These are phyloP conservation scores for Melanerpes aurifrons DNA, from an alignment of 2,113 vertebrate genomes.

Conservation along the genomic window DNA sequence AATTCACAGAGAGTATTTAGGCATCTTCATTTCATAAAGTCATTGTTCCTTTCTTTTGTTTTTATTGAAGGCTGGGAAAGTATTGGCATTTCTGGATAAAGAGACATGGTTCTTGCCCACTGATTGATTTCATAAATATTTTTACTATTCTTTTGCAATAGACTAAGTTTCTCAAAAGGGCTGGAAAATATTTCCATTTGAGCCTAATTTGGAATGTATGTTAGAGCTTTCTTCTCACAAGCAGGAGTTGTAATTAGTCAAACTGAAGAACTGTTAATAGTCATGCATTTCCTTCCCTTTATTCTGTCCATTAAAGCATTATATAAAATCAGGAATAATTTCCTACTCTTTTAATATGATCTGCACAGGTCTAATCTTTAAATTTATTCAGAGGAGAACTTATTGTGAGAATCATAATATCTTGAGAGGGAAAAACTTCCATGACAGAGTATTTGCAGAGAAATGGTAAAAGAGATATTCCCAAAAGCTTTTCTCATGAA, in stretches of 20 bases:
- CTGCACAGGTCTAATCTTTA: background rate
- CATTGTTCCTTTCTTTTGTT: background rate
- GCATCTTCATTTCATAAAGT: background rate
- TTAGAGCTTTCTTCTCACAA: background rate
- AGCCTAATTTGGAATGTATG: background rate
- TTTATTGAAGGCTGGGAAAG: background rate
- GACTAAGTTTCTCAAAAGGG: background rate
- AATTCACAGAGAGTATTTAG: background rate
- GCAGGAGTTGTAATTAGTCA: background rate
- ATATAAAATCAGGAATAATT: background rate
- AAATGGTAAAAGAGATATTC: background rate
- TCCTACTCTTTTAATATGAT: background rate
- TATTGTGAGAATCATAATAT: background rate
- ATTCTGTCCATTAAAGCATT: background rate
- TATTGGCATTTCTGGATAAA: background rate
- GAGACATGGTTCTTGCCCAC: background rate
- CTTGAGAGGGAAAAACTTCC: background rate
- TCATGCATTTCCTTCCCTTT: background rate
- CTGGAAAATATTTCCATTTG: background rate
- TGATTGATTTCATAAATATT: background rate
- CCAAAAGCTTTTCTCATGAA: no score
- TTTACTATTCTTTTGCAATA: background rate
- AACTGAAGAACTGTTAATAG: background rate
- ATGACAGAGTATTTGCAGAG: background rate
- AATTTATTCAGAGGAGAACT: background rate